These are phyloP conservation scores for Nematostella vectensis DNA, from an alignment of 92 coral and sea anemone genomes.

Conservation along the genomic window DNA sequence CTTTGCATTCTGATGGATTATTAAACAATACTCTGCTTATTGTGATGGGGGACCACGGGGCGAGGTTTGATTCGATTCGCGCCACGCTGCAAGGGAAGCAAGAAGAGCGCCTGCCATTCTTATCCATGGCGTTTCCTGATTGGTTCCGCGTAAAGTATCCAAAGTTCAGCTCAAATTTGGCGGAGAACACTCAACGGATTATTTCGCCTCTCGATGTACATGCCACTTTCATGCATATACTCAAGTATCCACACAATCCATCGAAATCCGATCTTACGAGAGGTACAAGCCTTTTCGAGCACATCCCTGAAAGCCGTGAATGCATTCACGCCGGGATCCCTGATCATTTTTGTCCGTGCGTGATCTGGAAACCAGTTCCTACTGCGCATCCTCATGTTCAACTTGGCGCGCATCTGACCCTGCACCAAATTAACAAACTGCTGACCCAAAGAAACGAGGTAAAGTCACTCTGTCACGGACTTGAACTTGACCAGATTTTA, in stretches of 20 bases:
- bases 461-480: constrained; percentile 14
- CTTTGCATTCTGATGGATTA: constrained; percentile 25
- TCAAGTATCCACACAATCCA: constrained; percentile 46
- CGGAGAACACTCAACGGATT: constrained; percentile 33
- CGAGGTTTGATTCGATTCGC: constrained; percentile 54
- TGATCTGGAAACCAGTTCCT: constrained; percentile 29
- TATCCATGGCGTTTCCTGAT: constrained; percentile 44
- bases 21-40: constrained; percentile 55
- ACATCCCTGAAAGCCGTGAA: constrained; percentile 26
- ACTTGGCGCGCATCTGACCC: constrained; percentile 29
- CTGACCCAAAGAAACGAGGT: constrained; percentile 25
- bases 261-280: constrained; percentile 17
- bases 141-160: constrained; percentile 30
- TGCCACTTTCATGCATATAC: constrained; percentile 61
- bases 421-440: constrained; percentile 30
- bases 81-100: constrained; percentile 64
- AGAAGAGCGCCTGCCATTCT: constrained; percentile 62
- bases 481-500: constrained; percentile 25
- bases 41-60: constrained; percentile 73
- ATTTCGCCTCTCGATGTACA: constrained; percentile 59
- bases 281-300: constrained; percentile 43
- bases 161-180: constrained; percentile 28
- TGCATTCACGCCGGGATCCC: constrained; percentile 57
- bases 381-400: constrained; percentile 28
- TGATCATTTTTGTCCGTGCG: constrained; percentile 61